Conservation (phyloP, 2,797 vertebrate species). For the Crax fasciolata region DNA sequence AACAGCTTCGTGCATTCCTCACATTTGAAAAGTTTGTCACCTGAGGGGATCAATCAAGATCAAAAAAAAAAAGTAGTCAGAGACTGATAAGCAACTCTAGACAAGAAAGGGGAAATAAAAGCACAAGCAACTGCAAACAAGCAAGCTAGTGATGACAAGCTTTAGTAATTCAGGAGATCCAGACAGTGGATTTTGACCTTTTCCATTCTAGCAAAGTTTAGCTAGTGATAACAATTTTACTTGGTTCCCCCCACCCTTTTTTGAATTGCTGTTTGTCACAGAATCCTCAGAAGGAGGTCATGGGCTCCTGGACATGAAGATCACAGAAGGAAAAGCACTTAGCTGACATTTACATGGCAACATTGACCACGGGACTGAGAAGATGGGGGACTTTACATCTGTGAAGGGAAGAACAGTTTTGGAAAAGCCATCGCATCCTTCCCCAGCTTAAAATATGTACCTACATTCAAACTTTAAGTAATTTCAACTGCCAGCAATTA, state of each 20-base stretch:
- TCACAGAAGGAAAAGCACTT: not conserved
- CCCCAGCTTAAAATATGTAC: not conserved
- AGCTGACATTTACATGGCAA: not conserved
- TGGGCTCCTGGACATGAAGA: not conserved
- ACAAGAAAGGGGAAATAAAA: conserved; percentile 1
- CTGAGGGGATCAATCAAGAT: conserved; percentile 78
- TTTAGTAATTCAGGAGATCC: not conserved
- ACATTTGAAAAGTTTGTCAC: conserved; percentile 97
- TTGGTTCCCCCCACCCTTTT: not conserved
- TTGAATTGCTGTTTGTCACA: not conserved
- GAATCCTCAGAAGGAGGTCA: not conserved
- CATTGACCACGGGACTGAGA: not conserved
- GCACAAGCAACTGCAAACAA: not conserved
- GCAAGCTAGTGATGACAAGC: not conserved
- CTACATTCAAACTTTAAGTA: not conserved
- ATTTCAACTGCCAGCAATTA: not conserved
- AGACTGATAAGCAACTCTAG: conserved; percentile 1
- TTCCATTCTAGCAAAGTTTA: not conserved
- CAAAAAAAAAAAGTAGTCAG: not conserved
- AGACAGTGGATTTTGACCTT: not conserved
- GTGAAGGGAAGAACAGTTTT: not conserved
- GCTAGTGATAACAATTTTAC: not conserved
- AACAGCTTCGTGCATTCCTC: conserved; percentile 98
- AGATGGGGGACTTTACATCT: not conserved
- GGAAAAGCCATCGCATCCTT: not conserved